Evolutionary conservation across 35 echinoderm and acorn worm genomes (phyloP).

Genomic region (Apostichopus parvimensis): DNA sequence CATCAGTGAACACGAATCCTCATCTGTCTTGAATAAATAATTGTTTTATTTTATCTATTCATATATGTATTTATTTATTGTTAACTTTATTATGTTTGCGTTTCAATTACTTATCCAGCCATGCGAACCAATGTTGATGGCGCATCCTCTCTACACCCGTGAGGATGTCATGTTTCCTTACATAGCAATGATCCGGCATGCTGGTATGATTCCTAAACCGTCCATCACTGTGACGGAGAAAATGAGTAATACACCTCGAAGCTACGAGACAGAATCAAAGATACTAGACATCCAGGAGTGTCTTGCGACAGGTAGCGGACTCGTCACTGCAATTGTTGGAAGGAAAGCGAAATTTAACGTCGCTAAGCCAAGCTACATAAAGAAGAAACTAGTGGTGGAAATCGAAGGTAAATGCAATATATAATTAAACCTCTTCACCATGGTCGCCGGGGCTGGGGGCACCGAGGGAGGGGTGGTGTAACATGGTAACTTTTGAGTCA

Average conservation of each 20-base stretch:
- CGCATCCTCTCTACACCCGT: slow-evolving; percentile 37
- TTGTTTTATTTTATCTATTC: no score
- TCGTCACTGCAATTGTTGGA: slow-evolving; percentile 73
- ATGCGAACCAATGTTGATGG: slow-evolving; percentile 77
- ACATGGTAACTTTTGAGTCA: no score
- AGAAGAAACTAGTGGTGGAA: slow-evolving; percentile 66
- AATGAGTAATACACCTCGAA: background rate
- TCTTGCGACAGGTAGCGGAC: slow-evolving; percentile 80
- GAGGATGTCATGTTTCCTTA: slow-evolving; percentile 67
- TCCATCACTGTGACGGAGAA: background rate
- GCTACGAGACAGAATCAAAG: background rate
- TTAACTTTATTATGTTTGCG: no score
- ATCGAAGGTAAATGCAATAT: slow-evolving; percentile 53
- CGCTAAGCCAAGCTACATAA: slow-evolving; percentile 57
- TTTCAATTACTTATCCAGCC: slow-evolving; percentile 58
- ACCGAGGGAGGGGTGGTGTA: no score
- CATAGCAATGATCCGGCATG: slow-evolving; percentile 65
- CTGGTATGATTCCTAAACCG: slow-evolving; percentile 60
- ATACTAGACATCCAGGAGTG: slow-evolving; percentile 55
- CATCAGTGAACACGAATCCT: no score
- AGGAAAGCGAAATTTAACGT: slow-evolving; percentile 84
- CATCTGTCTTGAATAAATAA: no score
- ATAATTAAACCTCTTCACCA: no score
- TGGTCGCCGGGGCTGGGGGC: no score
- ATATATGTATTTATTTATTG: no score